phyloP scores from a whole-genome alignment of 1,140 invertebrate species.

The Drosophila baimaii region DNA sequence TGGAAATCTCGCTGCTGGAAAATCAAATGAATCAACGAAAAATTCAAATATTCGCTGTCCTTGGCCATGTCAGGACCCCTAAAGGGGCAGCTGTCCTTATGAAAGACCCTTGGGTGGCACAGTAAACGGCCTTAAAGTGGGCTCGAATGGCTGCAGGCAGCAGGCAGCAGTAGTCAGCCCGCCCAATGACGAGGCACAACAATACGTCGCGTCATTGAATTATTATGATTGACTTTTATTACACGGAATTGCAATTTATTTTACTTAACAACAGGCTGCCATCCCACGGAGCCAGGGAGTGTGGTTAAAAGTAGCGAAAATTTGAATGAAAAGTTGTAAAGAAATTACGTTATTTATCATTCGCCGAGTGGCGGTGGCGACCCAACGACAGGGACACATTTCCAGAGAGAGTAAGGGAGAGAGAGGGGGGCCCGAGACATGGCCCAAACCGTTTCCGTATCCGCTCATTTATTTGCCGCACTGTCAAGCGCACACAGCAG shows the following conservation, averaged over 20 bases:
- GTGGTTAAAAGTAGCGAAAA: constrained; percentile 70
- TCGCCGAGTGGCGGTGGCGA: constrained; percentile 55
- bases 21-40: constrained; percentile 47
- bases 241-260: constrained; percentile 82
- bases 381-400: constrained; percentile 22
- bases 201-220: constrained; percentile 75
- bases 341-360: constrained; percentile 83
- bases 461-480: constrained; percentile 76
- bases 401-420: not conserved
- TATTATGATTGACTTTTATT: constrained; percentile 84
- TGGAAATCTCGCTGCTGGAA: constrained; percentile 5
- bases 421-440: constrained; percentile 20
- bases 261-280: constrained; percentile 73
- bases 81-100: constrained; percentile 14
- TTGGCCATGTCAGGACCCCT: not conserved
- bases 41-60: constrained; percentile 33
- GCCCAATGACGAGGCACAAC: constrained; percentile 38
- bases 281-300: constrained; percentile 37
- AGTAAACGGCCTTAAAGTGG: constrained; percentile 22
- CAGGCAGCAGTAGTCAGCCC: constrained; percentile 2
- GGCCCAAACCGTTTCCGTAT: constrained; percentile 74
- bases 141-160: constrained; percentile 16
- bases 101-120: constrained; percentile 19
- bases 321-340: constrained; percentile 80
- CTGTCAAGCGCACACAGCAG: constrained; percentile 66